Conservation (phyloP, 2,113 vertebrate genomes). For the Lethenteron camtschaticum region DNA sequence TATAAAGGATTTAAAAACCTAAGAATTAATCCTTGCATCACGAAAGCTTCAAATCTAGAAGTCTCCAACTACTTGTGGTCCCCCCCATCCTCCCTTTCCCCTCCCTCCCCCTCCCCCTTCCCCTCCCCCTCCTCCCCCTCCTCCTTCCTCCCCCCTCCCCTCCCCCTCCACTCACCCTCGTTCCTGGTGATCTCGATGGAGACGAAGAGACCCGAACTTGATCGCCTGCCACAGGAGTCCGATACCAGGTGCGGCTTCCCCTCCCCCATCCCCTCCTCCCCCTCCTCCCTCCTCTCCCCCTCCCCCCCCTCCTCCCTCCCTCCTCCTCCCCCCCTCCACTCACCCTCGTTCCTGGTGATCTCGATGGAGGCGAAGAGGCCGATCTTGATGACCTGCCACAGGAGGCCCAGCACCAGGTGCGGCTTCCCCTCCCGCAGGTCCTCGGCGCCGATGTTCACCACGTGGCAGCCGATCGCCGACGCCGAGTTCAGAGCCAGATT, state of each 20-base stretch:
- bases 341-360: constrained; percentile 83
- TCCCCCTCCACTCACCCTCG: constrained; percentile 33
- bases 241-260: constrained; percentile 84
- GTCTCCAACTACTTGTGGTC: too few relatives aligned
- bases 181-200: constrained; percentile 82
- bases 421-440: constrained; percentile 85
- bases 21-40: too few relatives aligned
- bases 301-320: too few relatives aligned
- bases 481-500: constrained; percentile 90
- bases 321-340: too few relatives aligned
- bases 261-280: constrained; percentile 20
- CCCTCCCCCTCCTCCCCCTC: too few relatives aligned
- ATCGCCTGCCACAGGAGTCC: constrained; percentile 94
- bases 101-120: too few relatives aligned
- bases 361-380: constrained; percentile 83
- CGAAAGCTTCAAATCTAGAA: too few relatives aligned
- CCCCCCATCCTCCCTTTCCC: too few relatives aligned
- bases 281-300: too few relatives aligned
- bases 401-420: constrained; percentile 72
- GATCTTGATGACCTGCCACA: constrained; percentile 96
- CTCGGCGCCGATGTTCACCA: constrained; percentile 81
- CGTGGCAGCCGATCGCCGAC: constrained; percentile 83
- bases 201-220: constrained; percentile 82
- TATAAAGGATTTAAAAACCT: too few relatives aligned
- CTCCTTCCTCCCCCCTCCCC: too few relatives aligned